Conservation (phyloP, 2,888 invertebrate genomes). For the Rhyacophila evoluta region DNA sequence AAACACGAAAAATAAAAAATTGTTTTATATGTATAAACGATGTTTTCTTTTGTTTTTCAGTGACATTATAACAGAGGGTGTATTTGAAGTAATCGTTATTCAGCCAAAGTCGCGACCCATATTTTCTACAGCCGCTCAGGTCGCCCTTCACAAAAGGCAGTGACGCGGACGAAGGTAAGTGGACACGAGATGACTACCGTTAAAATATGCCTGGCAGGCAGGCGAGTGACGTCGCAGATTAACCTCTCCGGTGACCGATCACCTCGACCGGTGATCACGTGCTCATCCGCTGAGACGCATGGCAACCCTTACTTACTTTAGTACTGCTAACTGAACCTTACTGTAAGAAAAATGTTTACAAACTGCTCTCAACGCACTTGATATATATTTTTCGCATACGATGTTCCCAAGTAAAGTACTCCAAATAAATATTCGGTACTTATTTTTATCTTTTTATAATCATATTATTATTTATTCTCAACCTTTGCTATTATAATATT, state of each 20-base stretch:
- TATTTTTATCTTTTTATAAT: no score
- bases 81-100: not conserved
- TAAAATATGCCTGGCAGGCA: constrained; percentile 41
- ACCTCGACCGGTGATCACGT: constrained; percentile 31
- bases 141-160: constrained; percentile 11
- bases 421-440: no score
- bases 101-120: not conserved
- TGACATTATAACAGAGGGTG: not conserved
- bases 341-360: constrained; percentile 39
- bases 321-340: not conserved
- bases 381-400: no score
- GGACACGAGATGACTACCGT: not conserved
- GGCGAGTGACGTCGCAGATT: constrained; percentile 43
- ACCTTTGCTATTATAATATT: no score
- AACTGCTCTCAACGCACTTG: no score
- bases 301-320: constrained; percentile 25
- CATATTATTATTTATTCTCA: no score
- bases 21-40: no score
- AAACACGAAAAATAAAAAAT: no score
- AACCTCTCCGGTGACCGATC: constrained; percentile 52
- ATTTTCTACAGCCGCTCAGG: not conserved
- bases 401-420: no score
- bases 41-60: not conserved
- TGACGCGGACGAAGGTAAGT: constrained; percentile 4
- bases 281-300: constrained; percentile 13